Conservation (phyloP, 1,140 invertebrate species). For the Eupristina koningsbergeri region DNA sequence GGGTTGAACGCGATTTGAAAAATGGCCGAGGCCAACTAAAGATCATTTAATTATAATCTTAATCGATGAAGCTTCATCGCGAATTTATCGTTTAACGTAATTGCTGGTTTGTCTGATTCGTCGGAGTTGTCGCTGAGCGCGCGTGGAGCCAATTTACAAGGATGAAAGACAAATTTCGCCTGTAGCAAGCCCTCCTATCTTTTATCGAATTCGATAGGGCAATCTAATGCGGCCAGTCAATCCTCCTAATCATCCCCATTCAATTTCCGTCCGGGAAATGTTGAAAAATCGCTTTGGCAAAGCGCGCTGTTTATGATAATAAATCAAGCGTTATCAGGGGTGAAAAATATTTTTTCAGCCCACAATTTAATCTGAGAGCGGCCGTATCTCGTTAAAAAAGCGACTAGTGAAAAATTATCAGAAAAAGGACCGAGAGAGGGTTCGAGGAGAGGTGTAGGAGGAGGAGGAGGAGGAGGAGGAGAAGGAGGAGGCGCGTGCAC, state of each 20-base stretch:
- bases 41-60: slow-evolving; percentile 20
- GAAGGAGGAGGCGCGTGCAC: slow-evolving; percentile 57
- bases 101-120: not conserved
- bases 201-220: not conserved
- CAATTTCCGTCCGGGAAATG: not conserved
- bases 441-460: no score
- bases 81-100: not conserved
- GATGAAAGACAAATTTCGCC: not conserved
- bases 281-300: not conserved
- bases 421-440: not conserved
- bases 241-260: not conserved
- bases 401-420: not conserved
- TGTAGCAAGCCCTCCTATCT: no score
- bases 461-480: no score
- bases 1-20: not conserved
- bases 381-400: slow-evolving; percentile 3
- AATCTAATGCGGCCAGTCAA: no score
- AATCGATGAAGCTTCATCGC: not conserved
- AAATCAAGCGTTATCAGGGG: not conserved
- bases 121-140: no score
- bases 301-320: not conserved
- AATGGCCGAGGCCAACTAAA: not conserved
- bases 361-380: not conserved
- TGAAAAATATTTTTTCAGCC: not conserved
- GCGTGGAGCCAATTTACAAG: no score